These are phyloP conservation scores for Anoncus sp. DNA, from an alignment of 2,888 invertebrate genomes.

Conservation along the genomic window DNA sequence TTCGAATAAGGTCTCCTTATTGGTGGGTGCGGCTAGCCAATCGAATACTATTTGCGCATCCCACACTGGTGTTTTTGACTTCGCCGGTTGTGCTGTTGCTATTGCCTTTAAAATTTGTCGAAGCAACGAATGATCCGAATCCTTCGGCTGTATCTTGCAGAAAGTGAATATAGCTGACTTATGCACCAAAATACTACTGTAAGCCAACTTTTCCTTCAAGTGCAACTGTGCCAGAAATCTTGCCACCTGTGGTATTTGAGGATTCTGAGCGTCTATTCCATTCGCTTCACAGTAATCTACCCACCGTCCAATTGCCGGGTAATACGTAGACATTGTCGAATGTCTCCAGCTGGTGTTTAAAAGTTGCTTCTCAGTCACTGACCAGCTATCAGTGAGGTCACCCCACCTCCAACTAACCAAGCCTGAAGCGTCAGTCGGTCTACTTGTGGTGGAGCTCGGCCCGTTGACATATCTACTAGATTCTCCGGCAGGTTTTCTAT, in stretches of 20 bases:
- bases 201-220: too few species aligned
- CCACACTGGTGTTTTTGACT: constrained; percentile 47
- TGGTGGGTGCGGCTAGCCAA: constrained; percentile 52
- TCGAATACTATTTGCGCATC: constrained; percentile 57
- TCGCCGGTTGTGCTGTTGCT: constrained; percentile 51
- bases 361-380: constrained; percentile 42
- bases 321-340: constrained; percentile 59
- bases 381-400: constrained; percentile 8
- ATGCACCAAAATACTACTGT: too few species aligned
- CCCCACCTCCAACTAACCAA: constrained; percentile 60
- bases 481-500: constrained; percentile 34
- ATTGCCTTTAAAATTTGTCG: constrained; percentile 60
- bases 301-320: constrained; percentile 57
- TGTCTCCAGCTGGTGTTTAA: constrained; percentile 53
- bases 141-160: too few species aligned
- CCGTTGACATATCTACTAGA: constrained; percentile 58
- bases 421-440: constrained; percentile 50
- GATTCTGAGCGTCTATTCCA: constrained; percentile 32
- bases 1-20: constrained; percentile 59
- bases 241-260: too few species aligned
- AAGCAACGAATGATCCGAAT: not conserved
- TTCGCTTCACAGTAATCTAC: constrained; percentile 46
- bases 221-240: too few species aligned
- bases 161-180: too few species aligned
- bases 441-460: constrained; percentile 47